A percentile compares a stretch with the other conserved stretches of the same genome.
Evolutionary conservation across 2,888 invertebrate genomes (phyloP).

Genomic region (Agrochola macilenta): DNA sequence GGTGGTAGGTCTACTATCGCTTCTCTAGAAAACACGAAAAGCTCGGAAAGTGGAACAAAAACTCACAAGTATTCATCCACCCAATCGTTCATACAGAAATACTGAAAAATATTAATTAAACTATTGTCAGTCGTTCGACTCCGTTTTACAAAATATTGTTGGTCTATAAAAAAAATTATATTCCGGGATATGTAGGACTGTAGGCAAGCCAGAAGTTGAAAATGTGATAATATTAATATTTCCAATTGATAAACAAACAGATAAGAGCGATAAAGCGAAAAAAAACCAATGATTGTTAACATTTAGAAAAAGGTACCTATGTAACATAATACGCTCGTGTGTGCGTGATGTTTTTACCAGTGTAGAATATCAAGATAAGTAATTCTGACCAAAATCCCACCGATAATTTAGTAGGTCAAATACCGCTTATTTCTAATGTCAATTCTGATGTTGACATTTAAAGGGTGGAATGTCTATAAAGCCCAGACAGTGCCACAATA

Average conservation of each 20-base stretch:
- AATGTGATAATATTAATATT: too few species aligned
- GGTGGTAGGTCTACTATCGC: too few species aligned
- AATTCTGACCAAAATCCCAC: neutral
- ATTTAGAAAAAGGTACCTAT: neutral
- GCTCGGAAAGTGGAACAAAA: neutral
- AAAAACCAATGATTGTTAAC: neutral
- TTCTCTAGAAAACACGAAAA: too few species aligned
- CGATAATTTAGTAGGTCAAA: constrained; percentile 17
- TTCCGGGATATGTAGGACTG: too few species aligned
- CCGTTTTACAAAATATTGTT: too few species aligned
- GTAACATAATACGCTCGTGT: neutral
- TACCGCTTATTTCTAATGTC: constrained; percentile 32
- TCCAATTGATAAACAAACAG: too few species aligned
- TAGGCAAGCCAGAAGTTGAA: neutral
- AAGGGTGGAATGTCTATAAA: constrained; percentile 24
- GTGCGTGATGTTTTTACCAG: neutral
- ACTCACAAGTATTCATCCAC: neutral
- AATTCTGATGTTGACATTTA: constrained; percentile 40
- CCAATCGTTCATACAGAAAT: neutral
- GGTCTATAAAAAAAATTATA: neutral
- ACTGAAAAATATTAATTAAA: too few species aligned
- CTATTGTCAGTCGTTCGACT: neutral
- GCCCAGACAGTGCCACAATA: neutral
- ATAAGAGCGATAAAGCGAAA: neutral
- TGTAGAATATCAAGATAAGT: neutral